Evolutionary conservation across 2,888 invertebrate species (phyloP).

Genomic region (Dyspetes luteomarginatus): DNA sequence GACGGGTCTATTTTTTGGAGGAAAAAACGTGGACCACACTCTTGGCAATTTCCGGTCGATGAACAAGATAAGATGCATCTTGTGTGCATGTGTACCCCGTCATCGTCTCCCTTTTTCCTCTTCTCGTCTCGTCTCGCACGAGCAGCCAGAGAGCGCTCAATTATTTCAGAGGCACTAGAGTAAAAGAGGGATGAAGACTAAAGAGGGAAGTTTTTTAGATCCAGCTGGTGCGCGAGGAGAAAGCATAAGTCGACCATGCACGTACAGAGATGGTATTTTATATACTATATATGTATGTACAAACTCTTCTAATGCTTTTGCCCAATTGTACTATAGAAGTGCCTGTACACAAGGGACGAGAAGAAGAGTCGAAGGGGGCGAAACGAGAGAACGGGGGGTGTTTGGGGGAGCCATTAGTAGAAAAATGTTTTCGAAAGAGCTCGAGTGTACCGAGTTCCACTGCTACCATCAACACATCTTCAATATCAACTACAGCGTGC

Average conservation of each 20-base stretch:
- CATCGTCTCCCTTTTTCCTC: too few relatives aligned
- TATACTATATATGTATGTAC: too few relatives aligned
- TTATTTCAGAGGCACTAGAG: slow-evolving; percentile 52
- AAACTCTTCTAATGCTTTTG: slow-evolving; percentile 4
- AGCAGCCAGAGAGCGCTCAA: slow-evolving; percentile 36
- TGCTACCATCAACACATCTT: slow-evolving; percentile 52
- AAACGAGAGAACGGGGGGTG: slow-evolving; percentile 56
- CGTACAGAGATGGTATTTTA: background rate
- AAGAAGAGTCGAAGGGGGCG: slow-evolving; percentile 62
- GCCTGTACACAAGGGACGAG: slow-evolving; percentile 34
- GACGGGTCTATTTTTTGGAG: background rate
- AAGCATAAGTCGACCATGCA: slow-evolving; percentile 7
- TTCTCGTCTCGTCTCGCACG: slow-evolving; percentile 11
- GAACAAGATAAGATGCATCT: slow-evolving; percentile 37
- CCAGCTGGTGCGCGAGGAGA: slow-evolving; percentile 30
- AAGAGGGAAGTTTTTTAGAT: slow-evolving; percentile 14
- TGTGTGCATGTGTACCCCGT: background rate
- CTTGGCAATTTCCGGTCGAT: slow-evolving; percentile 46
- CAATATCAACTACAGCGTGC: slow-evolving; percentile 23
- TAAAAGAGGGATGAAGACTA: slow-evolving; percentile 35
- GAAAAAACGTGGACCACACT: background rate
- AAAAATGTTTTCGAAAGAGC: slow-evolving; percentile 82
- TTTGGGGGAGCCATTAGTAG: slow-evolving; percentile 80
- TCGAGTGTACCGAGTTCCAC: slow-evolving; percentile 74
- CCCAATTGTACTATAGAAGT: slow-evolving; percentile 27